These are phyloP conservation scores for Lerema accius DNA, from an alignment of 1,140 invertebrate species.

Conservation along the genomic window DNA sequence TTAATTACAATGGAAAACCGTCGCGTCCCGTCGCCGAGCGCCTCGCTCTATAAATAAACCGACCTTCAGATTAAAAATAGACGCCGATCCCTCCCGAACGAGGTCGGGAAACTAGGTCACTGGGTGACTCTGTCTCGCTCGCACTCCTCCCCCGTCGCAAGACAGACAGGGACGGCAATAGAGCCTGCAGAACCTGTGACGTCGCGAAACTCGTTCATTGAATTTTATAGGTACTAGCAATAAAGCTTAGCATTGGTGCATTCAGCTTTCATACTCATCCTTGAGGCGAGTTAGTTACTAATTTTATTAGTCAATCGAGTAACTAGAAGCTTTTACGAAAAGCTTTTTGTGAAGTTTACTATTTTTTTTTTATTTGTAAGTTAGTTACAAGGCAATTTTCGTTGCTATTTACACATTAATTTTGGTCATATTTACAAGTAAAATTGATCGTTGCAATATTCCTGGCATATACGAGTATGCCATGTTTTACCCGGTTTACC, in stretches of 20 bases:
- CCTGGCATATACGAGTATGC: no score
- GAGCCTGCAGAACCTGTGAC: conserved; percentile 69
- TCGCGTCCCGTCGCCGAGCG: conserved; percentile 49
- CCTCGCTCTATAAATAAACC: conserved; percentile 76
- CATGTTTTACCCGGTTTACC: no score
- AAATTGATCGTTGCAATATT: neutral
- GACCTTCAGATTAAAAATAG: conserved; percentile 82
- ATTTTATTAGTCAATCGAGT: neutral
- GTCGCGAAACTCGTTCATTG: conserved; percentile 73
- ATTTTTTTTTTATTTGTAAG: no score
- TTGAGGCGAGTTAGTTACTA: conserved; percentile 6
- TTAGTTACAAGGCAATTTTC: no score
- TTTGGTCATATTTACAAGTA: no score
- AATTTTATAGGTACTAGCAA: conserved; percentile 67
- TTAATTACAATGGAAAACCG: conserved; percentile 55
- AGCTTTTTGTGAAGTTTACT: no score
- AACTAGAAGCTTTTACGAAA: no score
- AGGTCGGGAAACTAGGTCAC: conserved; percentile 79
- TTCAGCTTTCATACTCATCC: conserved; percentile 36
- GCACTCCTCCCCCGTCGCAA: conserved; percentile 23
- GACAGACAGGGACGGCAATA: conserved; percentile 47
- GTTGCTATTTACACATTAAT: no score
- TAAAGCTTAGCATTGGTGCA: conserved; percentile 57
- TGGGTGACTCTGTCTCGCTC: conserved; percentile 46
- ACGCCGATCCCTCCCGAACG: conserved; percentile 71